Percentiles rank a stretch among this genome's conserved stretches.
Evolutionary conservation across 2,113 vertebrate species (phyloP).

Genomic region (Merops nubicus): DNA sequence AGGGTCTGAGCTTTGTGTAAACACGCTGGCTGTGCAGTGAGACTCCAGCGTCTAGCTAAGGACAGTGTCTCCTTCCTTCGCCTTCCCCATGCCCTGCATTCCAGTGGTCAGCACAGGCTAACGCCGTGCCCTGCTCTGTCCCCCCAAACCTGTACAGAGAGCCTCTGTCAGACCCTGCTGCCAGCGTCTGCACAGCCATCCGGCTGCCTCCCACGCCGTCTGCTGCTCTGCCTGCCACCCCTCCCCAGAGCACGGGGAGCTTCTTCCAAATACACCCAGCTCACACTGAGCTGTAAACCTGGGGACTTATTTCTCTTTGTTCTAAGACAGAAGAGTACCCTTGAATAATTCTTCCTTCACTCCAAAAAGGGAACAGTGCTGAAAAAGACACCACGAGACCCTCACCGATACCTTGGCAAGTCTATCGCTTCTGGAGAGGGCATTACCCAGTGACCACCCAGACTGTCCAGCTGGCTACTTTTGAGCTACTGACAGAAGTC

Average conservation of each 20-base stretch:
- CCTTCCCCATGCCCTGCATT: not conserved
- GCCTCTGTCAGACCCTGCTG: rapidly evolving
- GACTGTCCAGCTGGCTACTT: not conserved
- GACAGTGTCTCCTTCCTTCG: not conserved
- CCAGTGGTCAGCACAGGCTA: not conserved
- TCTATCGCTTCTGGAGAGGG: not conserved
- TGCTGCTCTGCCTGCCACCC: not conserved
- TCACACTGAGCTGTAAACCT: no score
- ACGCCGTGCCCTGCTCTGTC: not conserved
- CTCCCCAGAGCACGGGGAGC: rapidly evolving
- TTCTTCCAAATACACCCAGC: not conserved
- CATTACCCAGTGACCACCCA: not conserved
- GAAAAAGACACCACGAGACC: not conserved
- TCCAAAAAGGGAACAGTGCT: not conserved
- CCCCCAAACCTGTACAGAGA: not conserved
- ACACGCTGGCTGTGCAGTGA: rapidly evolving
- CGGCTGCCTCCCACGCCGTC: rapidly evolving
- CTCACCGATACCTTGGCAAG: not conserved
- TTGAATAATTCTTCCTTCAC: not conserved
- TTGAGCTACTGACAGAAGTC: not conserved
- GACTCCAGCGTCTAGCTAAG: not conserved
- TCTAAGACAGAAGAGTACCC: not conserved
- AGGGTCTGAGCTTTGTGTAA: not conserved
- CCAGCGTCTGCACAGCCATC: not conserved
- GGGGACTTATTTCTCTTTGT: rapidly evolving